These are phyloP conservation scores for Nesogale talazaci DNA, from an alignment of 2,113 vertebrate species.

Conservation along the genomic window DNA sequence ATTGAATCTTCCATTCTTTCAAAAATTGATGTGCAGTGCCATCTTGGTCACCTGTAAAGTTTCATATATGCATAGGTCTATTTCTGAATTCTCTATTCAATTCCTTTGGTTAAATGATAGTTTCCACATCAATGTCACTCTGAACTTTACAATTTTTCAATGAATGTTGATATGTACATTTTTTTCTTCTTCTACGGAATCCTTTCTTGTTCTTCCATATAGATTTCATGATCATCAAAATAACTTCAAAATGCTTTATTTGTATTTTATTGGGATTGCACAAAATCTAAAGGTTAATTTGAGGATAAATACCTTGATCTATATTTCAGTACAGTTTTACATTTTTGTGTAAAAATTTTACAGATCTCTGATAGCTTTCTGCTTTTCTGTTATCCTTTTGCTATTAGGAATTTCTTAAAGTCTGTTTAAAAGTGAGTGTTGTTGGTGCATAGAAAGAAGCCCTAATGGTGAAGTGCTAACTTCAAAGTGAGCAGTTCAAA, in stretches of 20 bases:
- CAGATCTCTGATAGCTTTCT: no score
- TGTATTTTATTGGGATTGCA: neutral
- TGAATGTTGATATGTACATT: conserved; percentile 9
- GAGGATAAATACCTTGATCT: neutral
- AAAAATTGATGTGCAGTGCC: neutral
- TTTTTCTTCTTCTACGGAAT: neutral
- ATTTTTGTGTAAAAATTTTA: no score
- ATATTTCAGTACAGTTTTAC: no score
- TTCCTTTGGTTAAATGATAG: neutral
- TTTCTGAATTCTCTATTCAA: neutral
- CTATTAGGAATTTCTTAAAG: no score
- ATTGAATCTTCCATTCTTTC: neutral
- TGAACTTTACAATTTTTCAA: neutral
- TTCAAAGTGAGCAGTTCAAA: no score
- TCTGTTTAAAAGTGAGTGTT: no score
- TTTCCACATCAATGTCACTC: neutral
- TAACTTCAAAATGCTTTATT: neutral
- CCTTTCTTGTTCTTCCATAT: neutral
- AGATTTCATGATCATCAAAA: conserved; percentile 21
- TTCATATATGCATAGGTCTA: neutral
- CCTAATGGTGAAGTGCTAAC: no score
- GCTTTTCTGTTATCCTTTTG: no score
- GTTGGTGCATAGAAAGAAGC: no score
- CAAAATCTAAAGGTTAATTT: conserved; percentile 1
- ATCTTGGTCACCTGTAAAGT: neutral